phyloP scores from a whole-genome alignment of 2,113 vertebrate genomes.

The Phalacrocorax aristotelis region DNA sequence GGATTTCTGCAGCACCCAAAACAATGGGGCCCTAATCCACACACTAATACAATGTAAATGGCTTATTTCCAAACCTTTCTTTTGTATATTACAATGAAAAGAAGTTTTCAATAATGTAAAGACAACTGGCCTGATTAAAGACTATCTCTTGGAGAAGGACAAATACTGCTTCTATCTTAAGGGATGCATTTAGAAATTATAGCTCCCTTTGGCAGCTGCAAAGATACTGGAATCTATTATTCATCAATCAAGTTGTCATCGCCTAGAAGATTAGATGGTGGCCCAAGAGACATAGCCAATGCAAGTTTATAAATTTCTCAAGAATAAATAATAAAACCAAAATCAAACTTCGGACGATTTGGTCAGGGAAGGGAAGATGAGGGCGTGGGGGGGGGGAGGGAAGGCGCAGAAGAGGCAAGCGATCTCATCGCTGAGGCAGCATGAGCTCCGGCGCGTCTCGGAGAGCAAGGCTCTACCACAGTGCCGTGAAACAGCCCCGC shows the following conservation, averaged over 20 bases:
- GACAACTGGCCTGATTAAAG: not conserved
- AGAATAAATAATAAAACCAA: not conserved
- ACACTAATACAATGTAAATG: not conserved
- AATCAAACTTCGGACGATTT: not conserved
- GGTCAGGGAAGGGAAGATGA: not conserved
- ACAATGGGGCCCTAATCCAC: not conserved
- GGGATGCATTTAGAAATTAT: not conserved
- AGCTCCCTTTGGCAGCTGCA: slow-evolving; percentile 2
- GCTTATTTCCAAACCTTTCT: not conserved
- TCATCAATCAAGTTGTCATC: slow-evolving; percentile 44
- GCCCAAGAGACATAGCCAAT: not conserved
- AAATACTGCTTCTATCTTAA: not conserved
- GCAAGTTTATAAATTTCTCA: not conserved
- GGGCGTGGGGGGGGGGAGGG: rapidly evolving
- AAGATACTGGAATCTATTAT: not conserved
- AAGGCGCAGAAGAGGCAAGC: not conserved
- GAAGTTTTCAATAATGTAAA: not conserved
- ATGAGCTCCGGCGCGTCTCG: rapidly evolving
- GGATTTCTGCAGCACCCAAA: not conserved
- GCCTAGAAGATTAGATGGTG: not conserved
- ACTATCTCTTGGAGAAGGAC: not conserved
- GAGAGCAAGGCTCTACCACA: rapidly evolving
- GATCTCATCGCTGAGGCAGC: rapidly evolving
- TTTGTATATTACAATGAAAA: not conserved
- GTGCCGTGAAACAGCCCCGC: not conserved